Evolutionary conservation across 1,140 invertebrate genomes (phyloP), one percentile per base, ranked within the genome.

Genomic region (Drosophila eugracilis): DNA sequence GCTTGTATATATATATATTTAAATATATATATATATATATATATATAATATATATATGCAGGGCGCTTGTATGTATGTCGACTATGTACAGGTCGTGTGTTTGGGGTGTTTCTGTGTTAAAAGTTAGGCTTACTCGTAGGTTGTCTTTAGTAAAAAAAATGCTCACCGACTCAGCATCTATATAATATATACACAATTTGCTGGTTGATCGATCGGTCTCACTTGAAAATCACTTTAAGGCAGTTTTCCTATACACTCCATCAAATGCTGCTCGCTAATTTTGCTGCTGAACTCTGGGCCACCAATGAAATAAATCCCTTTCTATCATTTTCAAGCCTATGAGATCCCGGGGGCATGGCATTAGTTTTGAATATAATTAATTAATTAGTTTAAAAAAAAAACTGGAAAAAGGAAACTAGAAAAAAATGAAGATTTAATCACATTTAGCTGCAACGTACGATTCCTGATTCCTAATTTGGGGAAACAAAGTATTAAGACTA

Each of bases 141-240:
- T 81, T 74, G 67, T 69, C 12, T 73, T 77, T 74, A 83, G 62
- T 83, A 81, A 83, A 81, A 81, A 81, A 83, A 83, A 81, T 72
- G 52, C 26, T 63, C 66, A 58, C 57, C 60, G 36, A 28, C 24
- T 48, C 26, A 14, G 22, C 42, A 19, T 39, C 26, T 28, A 41
- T 57, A 39, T 52, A 62, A 69, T 73, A 32, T 83, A 28, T 83
- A 83, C 78, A 83, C 47, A 72, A 48, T 78, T 60, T 47, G 74
- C 60, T 75, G 75, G 63, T 77, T 42, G 60, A 67, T 83, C 59
- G 69, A 63, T 78, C 71, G 69, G 59, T 81, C 57, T 79, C 65
- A 78, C 60, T 81, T 48, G 74, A 81, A 85, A 85, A 78, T 85
- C 80, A 85, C 81, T 81, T 85, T 85, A 85, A 85, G 81, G 81